These are phyloP conservation scores for Solea senegalensis DNA, from an alignment of 2,113 vertebrate species.

Conservation along the genomic window DNA sequence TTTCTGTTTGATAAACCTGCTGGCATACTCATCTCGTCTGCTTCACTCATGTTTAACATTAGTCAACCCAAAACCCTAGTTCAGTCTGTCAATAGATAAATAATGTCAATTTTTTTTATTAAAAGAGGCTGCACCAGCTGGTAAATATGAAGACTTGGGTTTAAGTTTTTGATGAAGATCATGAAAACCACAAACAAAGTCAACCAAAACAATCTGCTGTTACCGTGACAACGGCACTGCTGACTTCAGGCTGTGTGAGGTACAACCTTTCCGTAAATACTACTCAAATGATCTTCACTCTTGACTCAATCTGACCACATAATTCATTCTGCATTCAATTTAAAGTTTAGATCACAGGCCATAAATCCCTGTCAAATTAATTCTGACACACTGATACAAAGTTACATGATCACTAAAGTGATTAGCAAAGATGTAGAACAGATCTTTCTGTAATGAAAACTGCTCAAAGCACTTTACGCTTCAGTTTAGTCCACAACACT, in stretches of 20 bases:
- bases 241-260: slow-evolving; percentile 32
- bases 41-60: neutral
- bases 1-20: neutral
- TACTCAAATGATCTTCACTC: slow-evolving; percentile 24
- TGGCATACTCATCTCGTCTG: neutral
- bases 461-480: too few relatives aligned
- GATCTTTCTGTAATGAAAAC: too few relatives aligned
- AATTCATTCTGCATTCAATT: neutral
- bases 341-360: neutral
- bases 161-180: neutral
- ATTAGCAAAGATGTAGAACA: too few relatives aligned
- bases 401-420: too few relatives aligned
- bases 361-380: too few relatives aligned
- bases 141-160: neutral
- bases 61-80: neutral
- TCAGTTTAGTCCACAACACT: neutral
- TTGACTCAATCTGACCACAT: neutral
- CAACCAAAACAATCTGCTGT: slow-evolving; percentile 35
- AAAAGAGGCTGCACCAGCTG: neutral
- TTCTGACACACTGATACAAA: too few relatives aligned
- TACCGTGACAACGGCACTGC: slow-evolving; percentile 14
- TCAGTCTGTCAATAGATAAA: neutral
- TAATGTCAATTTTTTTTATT: neutral
- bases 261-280: slow-evolving; percentile 26
- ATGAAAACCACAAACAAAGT: slow-evolving; percentile 9